Base-by-base conservation (phyloP, 2,888 invertebrate genomes). In the Erebia epiphron region DNA sequence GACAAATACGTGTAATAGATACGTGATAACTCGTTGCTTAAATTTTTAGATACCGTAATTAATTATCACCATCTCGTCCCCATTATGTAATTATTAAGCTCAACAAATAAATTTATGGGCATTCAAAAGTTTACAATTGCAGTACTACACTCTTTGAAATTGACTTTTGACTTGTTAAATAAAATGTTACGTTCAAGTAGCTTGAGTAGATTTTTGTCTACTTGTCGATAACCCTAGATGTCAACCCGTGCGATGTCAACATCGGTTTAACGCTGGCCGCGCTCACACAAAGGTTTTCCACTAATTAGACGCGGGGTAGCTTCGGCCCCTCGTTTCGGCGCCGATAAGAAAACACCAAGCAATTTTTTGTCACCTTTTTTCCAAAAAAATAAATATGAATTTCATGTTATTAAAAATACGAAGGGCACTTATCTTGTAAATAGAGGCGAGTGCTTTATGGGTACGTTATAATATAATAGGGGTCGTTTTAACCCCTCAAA, bases 221-320 rank as follows among this genome's bases (percentile, higher is more conserved):
- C 43, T 66, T 66, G 67, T 54, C 58, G 57, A 26, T 66, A 71
- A 68, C 73, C 71, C 67, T 69, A 67, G 65, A 60, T 58, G 49
- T 41, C 18, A 67, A 75, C 72, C 73, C 74, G 75, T 71, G 75
- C 74, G 71, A 75, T 77, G 79, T 79, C 79, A 78, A 76, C 75
- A 74, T 70, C 74, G 75, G 74, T 76, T 77, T 77, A 73, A 76
- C 78, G 79, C 74, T 76, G 61, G 62, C 69, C 69, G 74, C 71
- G 69, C 66, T 72, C 69, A 70, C 75, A 77, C 77, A 78, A 77
- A 78, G 76, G 75, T 75, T 75, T 73, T 69, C 75, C 73, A 75
- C 75, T 79, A 77, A 78, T 77, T 75, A 75, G 68, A 70, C 71
- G 69, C 70, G 73, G 75, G 72, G 76, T 76, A 74, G 67, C 69